Conservation (phyloP, 2,797 vertebrate species). For the Eremophila alpestris region DNA sequence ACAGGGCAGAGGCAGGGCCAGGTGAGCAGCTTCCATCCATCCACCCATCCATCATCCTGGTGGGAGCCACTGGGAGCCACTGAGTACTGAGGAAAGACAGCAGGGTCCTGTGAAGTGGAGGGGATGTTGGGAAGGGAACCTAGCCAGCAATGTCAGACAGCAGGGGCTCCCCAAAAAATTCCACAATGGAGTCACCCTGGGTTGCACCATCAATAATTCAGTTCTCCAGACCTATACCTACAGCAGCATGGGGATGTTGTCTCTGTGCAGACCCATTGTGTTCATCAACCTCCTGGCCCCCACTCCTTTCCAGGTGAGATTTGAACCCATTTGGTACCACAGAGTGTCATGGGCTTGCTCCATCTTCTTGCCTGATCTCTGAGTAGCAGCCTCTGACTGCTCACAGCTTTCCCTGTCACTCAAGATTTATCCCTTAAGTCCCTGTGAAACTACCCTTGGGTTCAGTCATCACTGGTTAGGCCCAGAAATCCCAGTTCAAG, state of each 20-base stretch:
- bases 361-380: not conserved
- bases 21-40: not conserved
- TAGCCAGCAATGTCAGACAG: accelerated
- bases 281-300: accelerated
- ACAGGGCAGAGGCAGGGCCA: not conserved
- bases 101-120: not conserved
- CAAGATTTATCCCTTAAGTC: conserved; percentile 36
- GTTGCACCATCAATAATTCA: not conserved
- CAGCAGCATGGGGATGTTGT: not conserved
- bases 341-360: not conserved
- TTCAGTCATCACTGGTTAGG: not conserved
- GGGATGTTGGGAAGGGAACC: not conserved
- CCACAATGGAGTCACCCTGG: not conserved
- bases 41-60: not conserved
- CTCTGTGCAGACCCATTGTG: not conserved
- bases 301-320: accelerated
- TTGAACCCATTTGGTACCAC: not conserved
- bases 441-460: not conserved
- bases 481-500: conserved; percentile 24
- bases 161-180: not conserved
- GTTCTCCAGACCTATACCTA: not conserved
- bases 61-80: not conserved
- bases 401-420: not conserved
- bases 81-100: accelerated
- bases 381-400: not conserved